These are phyloP conservation scores for Habropoda laboriosa DNA, from an alignment of 1,140 invertebrate species.

Conservation along the genomic window DNA sequence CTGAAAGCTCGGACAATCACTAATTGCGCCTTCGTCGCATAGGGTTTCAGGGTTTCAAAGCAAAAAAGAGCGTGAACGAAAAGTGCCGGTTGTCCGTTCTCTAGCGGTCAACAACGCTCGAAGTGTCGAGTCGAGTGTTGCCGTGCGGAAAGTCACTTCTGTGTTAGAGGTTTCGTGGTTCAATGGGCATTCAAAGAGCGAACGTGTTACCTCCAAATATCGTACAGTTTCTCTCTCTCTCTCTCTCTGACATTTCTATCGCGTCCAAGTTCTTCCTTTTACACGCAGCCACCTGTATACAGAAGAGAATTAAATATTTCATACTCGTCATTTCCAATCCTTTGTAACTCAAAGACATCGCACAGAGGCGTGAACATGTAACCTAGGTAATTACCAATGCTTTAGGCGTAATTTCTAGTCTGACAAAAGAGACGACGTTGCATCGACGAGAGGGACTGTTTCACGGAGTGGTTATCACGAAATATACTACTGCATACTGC, in stretches of 20 bases:
- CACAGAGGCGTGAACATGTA: neutral
- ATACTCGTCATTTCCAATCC: neutral
- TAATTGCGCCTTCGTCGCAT: slow-evolving; percentile 42
- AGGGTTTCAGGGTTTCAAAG: slow-evolving; percentile 3
- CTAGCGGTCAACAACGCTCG: slow-evolving; percentile 44
- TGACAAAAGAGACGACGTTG: neutral
- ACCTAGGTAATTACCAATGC: neutral
- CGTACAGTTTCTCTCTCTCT: neutral
- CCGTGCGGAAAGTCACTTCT: slow-evolving; percentile 8
- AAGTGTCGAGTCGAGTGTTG: slow-evolving; percentile 38
- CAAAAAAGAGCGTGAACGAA: slow-evolving; percentile 1
- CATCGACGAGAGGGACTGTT: neutral
- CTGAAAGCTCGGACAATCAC: slow-evolving; percentile 36
- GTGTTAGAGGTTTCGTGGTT: slow-evolving; percentile 41
- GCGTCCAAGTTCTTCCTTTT: neutral
- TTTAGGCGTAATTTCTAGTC: neutral
- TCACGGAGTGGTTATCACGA: neutral
- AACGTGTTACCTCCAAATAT: slow-evolving; percentile 31
- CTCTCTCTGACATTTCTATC: neutral
- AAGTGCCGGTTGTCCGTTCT: slow-evolving; percentile 43
- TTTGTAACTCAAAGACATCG: neutral
- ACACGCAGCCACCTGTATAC: too few relatives aligned
- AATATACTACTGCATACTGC: neutral
- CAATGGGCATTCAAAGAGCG: slow-evolving; percentile 55
- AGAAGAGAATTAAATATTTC: neutral